phyloP scores from a whole-genome alignment of 2,113 vertebrate genomes.

The Dromaius novaehollandiae region DNA sequence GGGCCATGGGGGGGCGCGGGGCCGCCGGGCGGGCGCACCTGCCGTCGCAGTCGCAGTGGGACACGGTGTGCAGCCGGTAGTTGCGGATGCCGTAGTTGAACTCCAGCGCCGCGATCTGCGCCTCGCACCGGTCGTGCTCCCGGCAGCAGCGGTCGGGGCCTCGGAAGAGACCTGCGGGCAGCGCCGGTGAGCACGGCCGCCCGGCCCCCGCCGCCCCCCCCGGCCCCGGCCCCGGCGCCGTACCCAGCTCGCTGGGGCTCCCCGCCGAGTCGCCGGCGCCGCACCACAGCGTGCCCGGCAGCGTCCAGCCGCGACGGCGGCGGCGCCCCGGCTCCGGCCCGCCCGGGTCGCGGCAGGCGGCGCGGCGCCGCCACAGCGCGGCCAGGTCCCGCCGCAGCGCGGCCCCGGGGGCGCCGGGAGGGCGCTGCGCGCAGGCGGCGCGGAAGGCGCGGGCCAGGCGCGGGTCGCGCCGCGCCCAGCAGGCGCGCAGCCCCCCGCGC shows the following conservation, averaged over 20 bases:
- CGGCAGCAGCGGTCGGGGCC: slow-evolving; percentile 87
- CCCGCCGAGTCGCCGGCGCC: slow-evolving; percentile 84
- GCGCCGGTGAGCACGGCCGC: not conserved
- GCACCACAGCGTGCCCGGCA: slow-evolving; percentile 93
- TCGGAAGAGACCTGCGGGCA: slow-evolving; percentile 81
- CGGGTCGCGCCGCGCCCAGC: not conserved
- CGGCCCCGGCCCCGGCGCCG: not conserved
- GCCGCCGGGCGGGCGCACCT: slow-evolving; percentile 68
- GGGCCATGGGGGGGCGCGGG: too few relatives aligned
- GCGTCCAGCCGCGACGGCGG: slow-evolving; percentile 80
- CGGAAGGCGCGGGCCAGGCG: not conserved
- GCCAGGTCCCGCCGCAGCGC: not conserved
- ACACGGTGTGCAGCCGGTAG: slow-evolving; percentile 87
- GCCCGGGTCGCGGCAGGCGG: not conserved
- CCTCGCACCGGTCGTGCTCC: slow-evolving; percentile 86
- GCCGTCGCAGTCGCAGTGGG: slow-evolving; percentile 89
- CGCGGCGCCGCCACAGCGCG: not conserved
- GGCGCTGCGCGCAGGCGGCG: not conserved
- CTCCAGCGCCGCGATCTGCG: slow-evolving; percentile 81
- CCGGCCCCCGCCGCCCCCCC: too few relatives aligned
- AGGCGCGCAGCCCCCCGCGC: not conserved
- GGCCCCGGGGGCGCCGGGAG: not conserved
- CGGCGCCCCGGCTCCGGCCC: slow-evolving; percentile 77
- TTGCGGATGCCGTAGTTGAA: slow-evolving; percentile 87
- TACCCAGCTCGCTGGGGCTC: slow-evolving; percentile 81